Percentiles rank a stretch among this genome's conserved stretches.
These are phyloP conservation scores for Armadillidium nasatum DNA, from an alignment of 1,140 invertebrate species.

Conservation along the genomic window DNA sequence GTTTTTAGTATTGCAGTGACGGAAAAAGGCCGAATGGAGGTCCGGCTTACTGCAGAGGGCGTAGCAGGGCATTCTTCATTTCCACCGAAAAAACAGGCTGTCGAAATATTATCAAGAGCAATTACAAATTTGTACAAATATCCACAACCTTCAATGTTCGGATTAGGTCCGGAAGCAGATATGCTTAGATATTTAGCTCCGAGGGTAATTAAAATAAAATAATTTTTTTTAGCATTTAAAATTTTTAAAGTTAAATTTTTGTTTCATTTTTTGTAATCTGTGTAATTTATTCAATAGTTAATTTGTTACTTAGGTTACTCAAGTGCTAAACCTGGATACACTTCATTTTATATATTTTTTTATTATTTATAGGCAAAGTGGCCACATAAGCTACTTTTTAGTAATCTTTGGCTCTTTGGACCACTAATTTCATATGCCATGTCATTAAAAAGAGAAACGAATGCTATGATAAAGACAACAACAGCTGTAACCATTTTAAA, in stretches of 20 bases:
- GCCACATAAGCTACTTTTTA: conserved; percentile 49
- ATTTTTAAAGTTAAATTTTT: too few species aligned
- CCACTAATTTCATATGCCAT: conserved; percentile 51
- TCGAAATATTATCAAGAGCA: conserved; percentile 53
- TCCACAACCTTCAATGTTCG: conserved; percentile 55
- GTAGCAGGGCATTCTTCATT: conserved; percentile 57
- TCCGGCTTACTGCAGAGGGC: conserved; percentile 52
- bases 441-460: conserved; percentile 49
- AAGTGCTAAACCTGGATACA: too few species aligned
- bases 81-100: conserved; percentile 53
- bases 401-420: conserved; percentile 58
- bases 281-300: too few species aligned
- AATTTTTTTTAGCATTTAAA: too few species aligned
- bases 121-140: conserved; percentile 52
- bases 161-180: conserved; percentile 53
- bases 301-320: too few species aligned
- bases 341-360: too few species aligned
- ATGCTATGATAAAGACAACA: conserved; percentile 55
- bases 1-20: conserved; percentile 49
- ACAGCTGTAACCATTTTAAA: conserved; percentile 57
- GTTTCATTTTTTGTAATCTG: too few species aligned
- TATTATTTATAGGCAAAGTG: conserved; percentile 31
- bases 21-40: conserved; percentile 55
- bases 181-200: conserved; percentile 51
- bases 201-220: conserved; percentile 47